Conservation (phyloP, 2,888 invertebrate genomes). For the Alloplasta piceator region DNA sequence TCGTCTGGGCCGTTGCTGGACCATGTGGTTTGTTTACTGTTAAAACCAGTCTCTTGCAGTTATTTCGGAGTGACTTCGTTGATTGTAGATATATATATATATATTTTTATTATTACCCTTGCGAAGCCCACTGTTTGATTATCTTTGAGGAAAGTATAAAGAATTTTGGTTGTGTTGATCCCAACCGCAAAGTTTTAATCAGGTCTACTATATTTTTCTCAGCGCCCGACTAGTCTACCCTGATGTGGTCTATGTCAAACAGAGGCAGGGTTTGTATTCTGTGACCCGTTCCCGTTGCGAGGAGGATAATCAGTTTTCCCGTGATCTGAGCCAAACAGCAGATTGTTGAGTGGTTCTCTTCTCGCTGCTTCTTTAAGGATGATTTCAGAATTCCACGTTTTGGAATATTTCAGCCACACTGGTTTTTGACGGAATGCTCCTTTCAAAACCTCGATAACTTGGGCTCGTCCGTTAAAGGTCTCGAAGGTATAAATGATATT, state of each 20-base stretch:
- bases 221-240: too few relatives aligned
- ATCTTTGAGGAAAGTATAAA: conserved; percentile 29
- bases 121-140: conserved; percentile 41
- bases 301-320: conserved; percentile 31
- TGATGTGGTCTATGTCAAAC: conserved; percentile 43
- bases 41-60: conserved; percentile 45
- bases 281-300: conserved; percentile 52
- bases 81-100: conserved; percentile 39
- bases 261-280: conserved; percentile 52
- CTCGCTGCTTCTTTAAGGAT: conserved; percentile 17
- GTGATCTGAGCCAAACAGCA: conserved; percentile 45
- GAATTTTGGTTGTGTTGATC: conserved; percentile 20
- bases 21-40: conserved; percentile 46
- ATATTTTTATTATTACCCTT: conserved; percentile 17
- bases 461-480: neutral
- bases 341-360: conserved; percentile 5
- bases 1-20: conserved; percentile 30
- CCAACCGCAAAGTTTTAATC: conserved; percentile 30
- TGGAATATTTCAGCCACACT: conserved; percentile 25
- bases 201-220: too few relatives aligned
- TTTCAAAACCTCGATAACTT: conserved; percentile 36
- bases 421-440: conserved; percentile 27
- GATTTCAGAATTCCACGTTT: conserved; percentile 39
- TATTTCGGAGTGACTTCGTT: conserved; percentile 26
- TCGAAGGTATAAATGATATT: neutral